Conservation (phyloP, 2,113 vertebrate species). For the Perccottus glenii region DNA sequence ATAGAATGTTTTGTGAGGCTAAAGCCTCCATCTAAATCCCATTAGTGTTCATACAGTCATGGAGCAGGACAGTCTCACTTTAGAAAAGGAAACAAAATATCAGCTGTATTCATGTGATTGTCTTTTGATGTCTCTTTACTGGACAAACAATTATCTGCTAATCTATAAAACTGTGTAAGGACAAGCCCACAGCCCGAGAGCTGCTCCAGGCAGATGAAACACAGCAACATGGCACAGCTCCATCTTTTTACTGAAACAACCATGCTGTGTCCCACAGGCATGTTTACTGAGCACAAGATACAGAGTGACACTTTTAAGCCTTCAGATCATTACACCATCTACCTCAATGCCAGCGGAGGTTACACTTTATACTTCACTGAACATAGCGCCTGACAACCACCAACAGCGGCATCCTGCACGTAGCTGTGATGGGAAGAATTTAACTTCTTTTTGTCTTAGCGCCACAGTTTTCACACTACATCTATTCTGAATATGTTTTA, state of each 20-base stretch:
- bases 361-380: slow-evolving; percentile 41
- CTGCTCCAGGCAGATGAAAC: slow-evolving; percentile 34
- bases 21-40: slow-evolving; percentile 34
- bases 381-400: slow-evolving; percentile 13
- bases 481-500: slow-evolving; percentile 7
- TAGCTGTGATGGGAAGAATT: slow-evolving; percentile 34
- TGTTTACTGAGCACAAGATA: slow-evolving; percentile 38
- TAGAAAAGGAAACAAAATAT: slow-evolving; percentile 27
- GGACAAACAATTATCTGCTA: slow-evolving; percentile 17
- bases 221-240: slow-evolving; percentile 8
- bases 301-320: slow-evolving; percentile 41
- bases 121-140: slow-evolving; percentile 2
- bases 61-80: slow-evolving; percentile 27
- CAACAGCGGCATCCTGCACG: slow-evolving; percentile 21
- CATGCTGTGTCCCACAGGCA: slow-evolving; percentile 33
- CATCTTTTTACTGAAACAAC: slow-evolving; percentile 35
- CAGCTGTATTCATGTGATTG: slow-evolving; percentile 7
- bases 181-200: not conserved
- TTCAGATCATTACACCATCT: slow-evolving; percentile 37
- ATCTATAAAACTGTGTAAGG: slow-evolving; percentile 20
- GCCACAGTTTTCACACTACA: slow-evolving; percentile 4
- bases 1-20: slow-evolving; percentile 35
- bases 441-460: slow-evolving; percentile 22
- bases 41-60: slow-evolving; percentile 10
- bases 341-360: slow-evolving; percentile 30